Evolutionary conservation across 1,140 invertebrate genomes (phyloP).

Genomic region (Diachasmimorpha longicaudata): DNA sequence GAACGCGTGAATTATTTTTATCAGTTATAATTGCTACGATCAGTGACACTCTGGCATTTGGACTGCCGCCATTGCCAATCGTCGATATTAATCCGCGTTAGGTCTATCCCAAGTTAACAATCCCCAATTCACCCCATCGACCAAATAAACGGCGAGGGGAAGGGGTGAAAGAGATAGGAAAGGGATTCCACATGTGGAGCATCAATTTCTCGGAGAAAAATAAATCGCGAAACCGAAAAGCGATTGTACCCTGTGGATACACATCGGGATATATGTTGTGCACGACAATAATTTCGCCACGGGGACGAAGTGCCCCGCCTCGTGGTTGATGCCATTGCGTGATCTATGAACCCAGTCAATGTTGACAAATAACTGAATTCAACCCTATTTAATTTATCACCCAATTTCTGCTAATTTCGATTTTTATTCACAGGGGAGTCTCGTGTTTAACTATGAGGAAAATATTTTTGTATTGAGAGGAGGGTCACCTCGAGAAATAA

Average conservation of each 20-base stretch:
- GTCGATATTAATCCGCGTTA: slow-evolving; percentile 20
- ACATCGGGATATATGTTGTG: not conserved
- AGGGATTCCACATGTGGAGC: slow-evolving; percentile 24
- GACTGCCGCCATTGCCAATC: slow-evolving; percentile 19
- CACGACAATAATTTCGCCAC: slow-evolving; percentile 36
- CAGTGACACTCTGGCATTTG: slow-evolving; percentile 2
- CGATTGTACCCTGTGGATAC: slow-evolving; percentile 19
- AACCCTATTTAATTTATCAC: slow-evolving; percentile 50
- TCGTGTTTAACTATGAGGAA: too few species aligned
- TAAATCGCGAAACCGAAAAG: slow-evolving; percentile 38
- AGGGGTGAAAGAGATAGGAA: slow-evolving; percentile 12
- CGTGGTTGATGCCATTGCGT: slow-evolving; percentile 35
- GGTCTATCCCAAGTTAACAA: slow-evolving; percentile 10
- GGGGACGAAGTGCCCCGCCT: slow-evolving; percentile 19
- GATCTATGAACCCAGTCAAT: slow-evolving; percentile 48
- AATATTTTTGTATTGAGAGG: too few species aligned
- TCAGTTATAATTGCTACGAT: not conserved
- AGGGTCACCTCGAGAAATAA: too few species aligned
- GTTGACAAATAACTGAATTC: slow-evolving; percentile 46
- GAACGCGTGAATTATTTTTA: too few species aligned
- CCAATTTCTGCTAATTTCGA: slow-evolving; percentile 38
- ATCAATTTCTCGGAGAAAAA: slow-evolving; percentile 48
- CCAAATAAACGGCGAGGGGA: not conserved
- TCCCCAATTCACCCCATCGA: not conserved
- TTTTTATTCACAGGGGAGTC: slow-evolving; percentile 31